Evolutionary conservation across 1,140 invertebrate species (phyloP), one percentile per base, ranked within the genome.

Genomic region (Temnothorax curvispinosus): DNA sequence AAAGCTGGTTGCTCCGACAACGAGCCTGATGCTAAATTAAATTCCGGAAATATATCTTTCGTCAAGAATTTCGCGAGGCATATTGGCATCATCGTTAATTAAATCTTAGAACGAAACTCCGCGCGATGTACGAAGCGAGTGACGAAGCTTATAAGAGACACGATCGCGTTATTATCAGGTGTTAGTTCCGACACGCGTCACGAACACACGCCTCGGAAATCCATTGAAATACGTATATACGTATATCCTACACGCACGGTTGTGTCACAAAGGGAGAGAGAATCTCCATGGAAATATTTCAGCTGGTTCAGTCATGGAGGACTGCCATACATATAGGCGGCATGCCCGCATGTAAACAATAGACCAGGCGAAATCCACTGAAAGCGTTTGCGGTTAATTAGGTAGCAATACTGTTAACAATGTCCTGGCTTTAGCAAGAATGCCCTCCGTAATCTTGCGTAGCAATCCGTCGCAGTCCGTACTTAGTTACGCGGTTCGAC

Each of bases 341-440:
- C 65, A 82, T 88, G 80, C 90, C 91, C 86, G 88, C 89, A 87
- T 90, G 92, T 91, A 89, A 93, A 93, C 92, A 93, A 93, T 93
- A 88, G 87, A 88, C 85, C 71, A 80, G 65, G 84, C 87, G 92
- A 91, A 92, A 90, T 84, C 86, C 77, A 89, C 90, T 88, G 89
- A 92, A 93, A 93, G 91, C 93, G 91, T 92, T 90, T 87, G 88
- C 84, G 89, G 93, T 94, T 94, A 94, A 94, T 94, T 93, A 93
- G 91, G 90, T 90, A 91, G 77, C 89, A 93, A 92, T 93, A 87
- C 91, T 89, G 92, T 94, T 93, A 93, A 91, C 92, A 91, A 91
- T 91, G 90, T 91, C 90, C 87, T 81, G 76, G 85, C 86, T 90
- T 88, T 78, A 56, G 60, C 64, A 60, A 32, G 38, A 27, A 27